phyloP scores from a whole-genome alignment of 1,140 invertebrate genomes.

The Yoshiicerus persimilis region DNA sequence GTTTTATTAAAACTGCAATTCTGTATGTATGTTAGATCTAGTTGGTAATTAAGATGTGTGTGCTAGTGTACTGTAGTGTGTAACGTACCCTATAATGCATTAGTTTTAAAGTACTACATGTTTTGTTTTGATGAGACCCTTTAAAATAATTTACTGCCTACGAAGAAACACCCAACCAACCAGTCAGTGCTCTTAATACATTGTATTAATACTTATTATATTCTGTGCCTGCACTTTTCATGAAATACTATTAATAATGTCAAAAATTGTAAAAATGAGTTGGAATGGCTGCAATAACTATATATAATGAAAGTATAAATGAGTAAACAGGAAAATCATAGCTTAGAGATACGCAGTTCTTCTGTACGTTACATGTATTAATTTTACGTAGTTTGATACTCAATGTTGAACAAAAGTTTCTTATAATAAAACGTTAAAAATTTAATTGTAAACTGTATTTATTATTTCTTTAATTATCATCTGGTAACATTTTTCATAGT shows the following conservation, averaged over 20 bases:
- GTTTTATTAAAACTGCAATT: neutral
- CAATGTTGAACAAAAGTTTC: conserved; percentile 9
- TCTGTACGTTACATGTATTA: neutral
- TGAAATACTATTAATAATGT: neutral
- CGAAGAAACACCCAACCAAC: neutral
- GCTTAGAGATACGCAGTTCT: neutral
- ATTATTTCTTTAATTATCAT: neutral
- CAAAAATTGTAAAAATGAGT: neutral
- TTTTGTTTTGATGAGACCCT: neutral
- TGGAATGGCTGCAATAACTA: neutral
- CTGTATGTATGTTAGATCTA: neutral
- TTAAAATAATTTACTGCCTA: neutral
- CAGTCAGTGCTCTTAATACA: neutral
- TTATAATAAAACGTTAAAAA: conserved; percentile 10
- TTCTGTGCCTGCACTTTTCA: neutral
- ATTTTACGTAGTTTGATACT: neutral
- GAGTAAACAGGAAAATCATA: neutral
- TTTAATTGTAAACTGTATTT: neutral
- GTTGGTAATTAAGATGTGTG: neutral
- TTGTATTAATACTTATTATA: neutral
- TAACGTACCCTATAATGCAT: neutral
- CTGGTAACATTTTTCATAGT: neutral
- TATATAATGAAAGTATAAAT: neutral
- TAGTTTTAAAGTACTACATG: neutral
- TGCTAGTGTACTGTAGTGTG: neutral